Base-by-base conservation (phyloP, 2,113 vertebrate genomes). In the Rhinoderma darwinii region DNA sequence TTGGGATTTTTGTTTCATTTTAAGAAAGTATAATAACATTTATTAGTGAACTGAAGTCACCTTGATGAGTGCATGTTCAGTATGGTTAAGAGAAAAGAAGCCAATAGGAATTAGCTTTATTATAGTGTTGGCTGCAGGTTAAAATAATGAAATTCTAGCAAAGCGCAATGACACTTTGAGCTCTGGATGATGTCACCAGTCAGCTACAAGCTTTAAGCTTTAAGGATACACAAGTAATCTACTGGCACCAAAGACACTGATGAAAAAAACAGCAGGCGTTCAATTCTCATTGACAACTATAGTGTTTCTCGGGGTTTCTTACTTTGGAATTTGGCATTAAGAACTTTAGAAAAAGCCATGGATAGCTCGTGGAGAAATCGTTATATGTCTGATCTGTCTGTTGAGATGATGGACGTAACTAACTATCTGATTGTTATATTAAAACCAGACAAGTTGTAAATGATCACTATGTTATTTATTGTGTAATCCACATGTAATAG, bases 141-240 rank as follows among this genome's bases (percentile, higher is more conserved):
- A 82, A 47, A 50, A 9, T 22, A 51, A 51, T 83, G 27, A 47
- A 22, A 37, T 35, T 82, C 11, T 83, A 83, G 44, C 20, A 41
- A 63, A 10, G 56, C 12, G 20, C 79, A 63, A 18, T 27, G 37
- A 63, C 63, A 9, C 12, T 51, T 27, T 70, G 51, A 81, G 18
- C 15, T 32, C 43, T n/a, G 81, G 59, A 83, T 83, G 43, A 83
- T 35, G 81, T 83, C 81, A 83, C 41, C 56, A 80, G 78, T 81
- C 79, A 61, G 51, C 54, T 61, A 11, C 7, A 61, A 37, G 25
- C 61, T 22, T n/a, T 22, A 47, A 20, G 44, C 37, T 12, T 68
- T 32, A 18, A 39, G 17, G 80, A 68, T 68, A 44, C 50, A 43
- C 81, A 83, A 70, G 68, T 51, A 83, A 83, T 68, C 41, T 83